phyloP scores from a whole-genome alignment of 2,888 invertebrate genomes.

The Clivina fossor region DNA sequence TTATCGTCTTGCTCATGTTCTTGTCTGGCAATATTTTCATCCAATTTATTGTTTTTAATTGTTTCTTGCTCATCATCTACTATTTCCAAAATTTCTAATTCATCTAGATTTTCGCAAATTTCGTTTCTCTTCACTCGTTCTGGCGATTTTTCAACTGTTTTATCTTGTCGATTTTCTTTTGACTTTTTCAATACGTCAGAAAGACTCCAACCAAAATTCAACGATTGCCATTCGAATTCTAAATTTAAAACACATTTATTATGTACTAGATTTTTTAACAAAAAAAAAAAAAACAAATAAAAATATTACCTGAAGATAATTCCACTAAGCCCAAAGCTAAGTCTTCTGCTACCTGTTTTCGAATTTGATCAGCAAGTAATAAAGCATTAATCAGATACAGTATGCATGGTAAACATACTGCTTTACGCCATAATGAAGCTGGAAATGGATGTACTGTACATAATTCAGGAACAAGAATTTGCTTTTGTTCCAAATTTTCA shows the following conservation, averaged over 20 bases:
- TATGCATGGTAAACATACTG: slow-evolving; percentile 94
- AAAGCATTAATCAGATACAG: slow-evolving; percentile 92
- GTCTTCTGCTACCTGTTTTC: slow-evolving; percentile 74
- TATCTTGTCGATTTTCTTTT: slow-evolving; percentile 48
- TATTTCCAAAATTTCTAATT: slow-evolving; percentile 38
- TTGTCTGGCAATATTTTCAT: too few relatives aligned
- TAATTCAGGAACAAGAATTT: slow-evolving; percentile 94
- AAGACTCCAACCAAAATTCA: slow-evolving; percentile 94
- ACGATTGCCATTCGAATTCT: slow-evolving; percentile 79
- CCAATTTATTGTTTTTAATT: too few relatives aligned
- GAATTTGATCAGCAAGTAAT: slow-evolving; percentile 90
- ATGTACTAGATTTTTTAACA: too few relatives aligned
- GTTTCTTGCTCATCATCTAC: slow-evolving; percentile 48
- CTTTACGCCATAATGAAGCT: slow-evolving; percentile 94
- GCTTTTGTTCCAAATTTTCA: slow-evolving; percentile 94
- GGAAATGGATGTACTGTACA: slow-evolving; percentile 96
- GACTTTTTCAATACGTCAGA: slow-evolving; percentile 76
- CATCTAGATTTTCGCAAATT: too few relatives aligned
- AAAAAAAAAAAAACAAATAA: too few relatives aligned
- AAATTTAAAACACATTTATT: slow-evolving; percentile 40
- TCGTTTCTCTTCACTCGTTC: slow-evolving; percentile 44
- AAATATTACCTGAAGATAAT: slow-evolving; percentile 56
- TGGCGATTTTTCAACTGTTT: slow-evolving; percentile 40
- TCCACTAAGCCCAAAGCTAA: slow-evolving; percentile 71
- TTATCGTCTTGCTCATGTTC: too few relatives aligned